Evolutionary conservation across 2,888 invertebrate species (phyloP), one percentile per base, ranked within the genome.

Genomic region (Ornithoptera alexandrae): DNA sequence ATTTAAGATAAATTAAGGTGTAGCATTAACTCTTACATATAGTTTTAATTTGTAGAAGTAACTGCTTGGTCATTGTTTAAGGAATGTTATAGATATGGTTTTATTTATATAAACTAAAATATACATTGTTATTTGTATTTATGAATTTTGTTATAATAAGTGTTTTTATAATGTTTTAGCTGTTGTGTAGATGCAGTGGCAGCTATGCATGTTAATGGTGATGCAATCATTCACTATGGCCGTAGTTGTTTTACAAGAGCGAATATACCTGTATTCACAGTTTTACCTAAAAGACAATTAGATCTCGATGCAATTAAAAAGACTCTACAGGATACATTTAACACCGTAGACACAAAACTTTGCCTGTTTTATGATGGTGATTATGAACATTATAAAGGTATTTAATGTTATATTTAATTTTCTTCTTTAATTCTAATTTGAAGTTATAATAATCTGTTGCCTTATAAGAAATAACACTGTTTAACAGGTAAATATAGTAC

Each of bases 121-220:
- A 30, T 30, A 30, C 30, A 30, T 30, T 30, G 30, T 30, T 30
- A 30, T 30, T 30, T 30, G 30, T 30, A 5, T 30, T 30, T 30
- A 30, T 5, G 0, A 5, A 30, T 3, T 30, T 30, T 30, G 5
- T 4, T 30, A 30, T 30, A 30, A 30, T 30, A 53, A n/a, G 7
- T 5, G n/a, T 53, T 53, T 53, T 18, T 7, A n/a, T 10, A 22
- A 20, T n/a, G 36, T 82, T 93, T 75, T 85, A 97, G 97, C 84
- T 98, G 98, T 85, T 98, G 98, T 84, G 95, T 97, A 3, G 98
- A 98, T 86, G 96, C 96, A 79, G 95, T 98, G 50, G 96, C 98
- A 1, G 97, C 98, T 0, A 95, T 96, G 84, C 99, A 99, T 86
- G 95, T 97, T 8, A 93, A 94, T 69, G 96, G 96, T 0, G 97